phyloP scores from a whole-genome alignment of 2,888 invertebrate genomes.

The Ophioninae sp. region DNA sequence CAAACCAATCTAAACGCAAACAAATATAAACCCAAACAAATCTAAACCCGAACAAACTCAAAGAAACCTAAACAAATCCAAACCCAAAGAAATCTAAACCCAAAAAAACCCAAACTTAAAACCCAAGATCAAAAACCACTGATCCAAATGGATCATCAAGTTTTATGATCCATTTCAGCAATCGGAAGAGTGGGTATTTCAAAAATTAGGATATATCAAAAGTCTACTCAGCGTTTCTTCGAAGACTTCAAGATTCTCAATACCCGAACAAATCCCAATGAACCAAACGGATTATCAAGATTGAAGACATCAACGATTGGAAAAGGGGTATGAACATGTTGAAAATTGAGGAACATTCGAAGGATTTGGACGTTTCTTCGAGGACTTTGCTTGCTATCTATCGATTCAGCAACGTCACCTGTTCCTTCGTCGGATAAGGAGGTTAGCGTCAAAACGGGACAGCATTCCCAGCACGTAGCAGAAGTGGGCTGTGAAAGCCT shows the following conservation, averaged over 20 bases:
- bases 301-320: neutral
- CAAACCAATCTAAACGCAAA: too few species aligned
- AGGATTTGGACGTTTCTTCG: neutral
- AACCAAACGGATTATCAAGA: neutral
- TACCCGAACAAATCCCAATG: neutral
- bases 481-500: conserved; percentile 34
- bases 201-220: neutral
- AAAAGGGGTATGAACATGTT: neutral
- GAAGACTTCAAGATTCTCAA: neutral
- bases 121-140: neutral
- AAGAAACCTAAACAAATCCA: too few species aligned
- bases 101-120: too few species aligned
- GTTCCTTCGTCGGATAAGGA: conserved; percentile 47
- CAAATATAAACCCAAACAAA: too few species aligned
- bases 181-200: neutral
- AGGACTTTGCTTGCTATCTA: conserved; percentile 23
- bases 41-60: too few species aligned
- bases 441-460: conserved; percentile 44
- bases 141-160: neutral
- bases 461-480: conserved; percentile 52
- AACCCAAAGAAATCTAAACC: too few species aligned
- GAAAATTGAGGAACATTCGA: neutral
- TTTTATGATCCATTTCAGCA: neutral
- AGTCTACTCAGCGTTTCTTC: neutral
- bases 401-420: conserved; percentile 15